Percentiles rank a stretch among this genome's conserved stretches.
Evolutionary conservation across 2,888 invertebrate species (phyloP).

Genomic region (Latrodectus elegans): DNA sequence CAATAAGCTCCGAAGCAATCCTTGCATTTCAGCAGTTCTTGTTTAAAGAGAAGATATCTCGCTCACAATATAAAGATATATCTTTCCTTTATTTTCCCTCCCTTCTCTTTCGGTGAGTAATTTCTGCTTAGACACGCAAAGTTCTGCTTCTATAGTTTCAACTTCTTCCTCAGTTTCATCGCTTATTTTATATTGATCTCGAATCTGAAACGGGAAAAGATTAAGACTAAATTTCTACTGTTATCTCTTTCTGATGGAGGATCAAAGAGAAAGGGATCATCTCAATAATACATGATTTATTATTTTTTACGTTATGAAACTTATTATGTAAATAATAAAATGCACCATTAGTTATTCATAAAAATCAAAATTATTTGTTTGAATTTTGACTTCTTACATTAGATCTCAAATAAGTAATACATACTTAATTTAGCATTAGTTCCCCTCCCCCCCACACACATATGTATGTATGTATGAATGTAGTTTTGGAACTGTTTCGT

Average conservation of each 20-base stretch:
- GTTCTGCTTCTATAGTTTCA: slow-evolving; percentile 15
- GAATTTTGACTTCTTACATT: no score
- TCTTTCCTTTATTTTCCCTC: slow-evolving; percentile 18
- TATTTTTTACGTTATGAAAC: no score
- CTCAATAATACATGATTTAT: no score
- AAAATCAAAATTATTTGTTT: no score
- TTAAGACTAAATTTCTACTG: slow-evolving; percentile 35
- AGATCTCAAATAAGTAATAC: no score
- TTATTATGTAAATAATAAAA: no score
- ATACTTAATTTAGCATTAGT: no score
- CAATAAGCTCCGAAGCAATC: no score
- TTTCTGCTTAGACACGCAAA: slow-evolving; percentile 58
- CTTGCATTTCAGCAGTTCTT: slow-evolving; percentile 25
- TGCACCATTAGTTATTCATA: no score
- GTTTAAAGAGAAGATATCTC: neutral
- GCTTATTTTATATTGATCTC: slow-evolving; percentile 52
- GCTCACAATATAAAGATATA: slow-evolving; percentile 9
- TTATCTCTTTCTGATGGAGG: slow-evolving; percentile 17
- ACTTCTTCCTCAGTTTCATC: slow-evolving; percentile 10
- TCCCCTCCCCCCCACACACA: no score
- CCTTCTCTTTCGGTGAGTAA: slow-evolving; percentile 36
- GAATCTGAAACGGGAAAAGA: slow-evolving; percentile 25
- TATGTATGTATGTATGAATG: no score
- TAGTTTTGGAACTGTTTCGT: no score
- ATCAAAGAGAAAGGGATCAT: neutral